Evolutionary conservation across 2,797 vertebrate species (phyloP), one percentile per base, ranked within the genome.

Genomic region (Alcedo atthis): DNA sequence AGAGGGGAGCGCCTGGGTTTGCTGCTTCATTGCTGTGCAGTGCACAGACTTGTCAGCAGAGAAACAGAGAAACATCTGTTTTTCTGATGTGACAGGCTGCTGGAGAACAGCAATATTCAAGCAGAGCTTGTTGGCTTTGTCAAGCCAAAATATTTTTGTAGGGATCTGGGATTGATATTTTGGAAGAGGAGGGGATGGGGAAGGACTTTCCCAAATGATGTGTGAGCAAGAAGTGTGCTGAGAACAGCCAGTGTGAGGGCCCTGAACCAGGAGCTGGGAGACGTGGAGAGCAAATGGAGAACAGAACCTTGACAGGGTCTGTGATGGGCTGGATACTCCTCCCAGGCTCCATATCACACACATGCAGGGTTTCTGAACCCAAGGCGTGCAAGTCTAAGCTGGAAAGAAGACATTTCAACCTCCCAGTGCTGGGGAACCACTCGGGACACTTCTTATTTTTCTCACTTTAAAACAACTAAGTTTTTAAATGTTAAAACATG

Each of bases 1-100:
- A 83, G 71, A 85, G 68, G 74, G 91, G 80, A 83, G 59, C 73
- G 51, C 64, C 43, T 85, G 74, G 74, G 82, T 85, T 89, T 89
- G 58, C 48, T 59, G 62, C 43, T 45, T 53, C 11, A 1, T 17
- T 37, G 85, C 92, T 77, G 51, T 84, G 43, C 82, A 26, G n/a
- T 17, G 4, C 35, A 28, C 77, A 58, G 12, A 35, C 35, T 66
- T 89, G 79, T 92, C 90, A 82, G 81, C 33, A 70, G 53, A 81
- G 43, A 19, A 53, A 17, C 33, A 51, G 77, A 63, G 45, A 35
- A 78, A 3, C 6, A 4, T 30, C 74, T 71, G 21, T 64, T 77
- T 53, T 51, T 58, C 37, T 90, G 73, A 16, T 43, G 46, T 16
- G 37, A 75, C 42, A 37, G 25, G 54, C 20, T 55, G 59, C 64